Conservation (phyloP, 1,140 invertebrate genomes). For the Hestina assimilis region DNA sequence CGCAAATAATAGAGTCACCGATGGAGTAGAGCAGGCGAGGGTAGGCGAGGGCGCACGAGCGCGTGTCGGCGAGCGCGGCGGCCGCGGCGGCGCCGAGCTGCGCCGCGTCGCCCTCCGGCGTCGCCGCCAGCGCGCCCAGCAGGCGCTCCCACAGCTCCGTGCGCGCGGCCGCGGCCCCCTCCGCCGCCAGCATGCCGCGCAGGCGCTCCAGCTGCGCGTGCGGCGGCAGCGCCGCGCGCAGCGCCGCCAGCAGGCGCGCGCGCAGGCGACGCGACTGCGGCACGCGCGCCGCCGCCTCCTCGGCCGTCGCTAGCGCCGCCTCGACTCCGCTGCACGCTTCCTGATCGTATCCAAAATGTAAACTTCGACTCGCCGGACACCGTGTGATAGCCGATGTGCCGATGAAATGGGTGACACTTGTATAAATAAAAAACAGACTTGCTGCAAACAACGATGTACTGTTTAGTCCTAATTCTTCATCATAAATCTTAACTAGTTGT, state of each 20-base stretch:
- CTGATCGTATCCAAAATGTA: no score
- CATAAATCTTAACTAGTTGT: no score
- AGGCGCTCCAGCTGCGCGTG: constrained; percentile 29
- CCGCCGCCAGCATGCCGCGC: constrained; percentile 25
- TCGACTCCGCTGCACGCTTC: constrained; percentile 30
- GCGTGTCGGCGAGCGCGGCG: constrained; percentile 32
- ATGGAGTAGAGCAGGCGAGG: constrained; percentile 38
- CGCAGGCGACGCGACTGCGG: constrained; percentile 16
- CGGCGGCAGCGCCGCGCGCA: constrained; percentile 23
- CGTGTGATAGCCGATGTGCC: no score
- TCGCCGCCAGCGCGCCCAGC: constrained; percentile 26
- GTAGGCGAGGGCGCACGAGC: constrained; percentile 31
- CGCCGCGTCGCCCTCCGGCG: constrained; percentile 20
- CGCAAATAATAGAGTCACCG: no score
- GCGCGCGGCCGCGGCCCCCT: constrained; percentile 3
- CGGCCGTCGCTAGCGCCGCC: constrained; percentile 34
- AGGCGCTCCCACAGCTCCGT: constrained; percentile 38
- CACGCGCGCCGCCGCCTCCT: constrained; percentile 25
- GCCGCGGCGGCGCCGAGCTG: constrained; percentile 27
- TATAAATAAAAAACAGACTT: no score
- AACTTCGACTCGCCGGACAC: no score
- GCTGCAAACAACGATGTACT: no score
- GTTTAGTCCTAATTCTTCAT: no score
- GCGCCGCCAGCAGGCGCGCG: constrained; percentile 20
- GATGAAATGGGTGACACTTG: no score